These are phyloP conservation scores for Ranitomeya variabilis DNA, from an alignment of 2,113 vertebrate species.

Conservation along the genomic window DNA sequence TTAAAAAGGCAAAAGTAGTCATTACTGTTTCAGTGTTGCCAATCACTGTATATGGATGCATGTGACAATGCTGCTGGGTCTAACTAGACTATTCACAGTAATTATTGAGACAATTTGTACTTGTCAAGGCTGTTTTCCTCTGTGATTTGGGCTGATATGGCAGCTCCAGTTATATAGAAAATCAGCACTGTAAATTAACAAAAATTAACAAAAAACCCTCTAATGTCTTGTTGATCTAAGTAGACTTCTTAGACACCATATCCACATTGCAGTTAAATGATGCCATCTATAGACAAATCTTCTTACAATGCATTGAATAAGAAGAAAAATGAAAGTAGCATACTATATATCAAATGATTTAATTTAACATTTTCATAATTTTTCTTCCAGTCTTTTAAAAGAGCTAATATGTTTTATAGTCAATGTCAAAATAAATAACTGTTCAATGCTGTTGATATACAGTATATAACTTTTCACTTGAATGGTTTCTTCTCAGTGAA, in stretches of 20 bases:
- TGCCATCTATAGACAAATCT: not conserved
- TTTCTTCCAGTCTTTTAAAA: constrained; percentile 3
- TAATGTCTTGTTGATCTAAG: no score
- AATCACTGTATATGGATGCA: no score
- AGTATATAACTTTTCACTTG: not conserved
- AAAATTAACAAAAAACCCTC: no score
- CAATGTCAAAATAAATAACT: constrained; percentile 21
- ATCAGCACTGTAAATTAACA: no score
- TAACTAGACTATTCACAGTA: no score
- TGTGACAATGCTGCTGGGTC: no score
- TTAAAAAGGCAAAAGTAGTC: no score
- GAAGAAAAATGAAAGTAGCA: not conserved
- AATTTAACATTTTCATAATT: not conserved
- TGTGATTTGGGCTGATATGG: no score
- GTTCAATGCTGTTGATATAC: not conserved
- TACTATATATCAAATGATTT: not conserved
- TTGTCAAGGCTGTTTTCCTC: no score
- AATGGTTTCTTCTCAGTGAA: constrained; percentile 13
- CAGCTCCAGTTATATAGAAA: no score
- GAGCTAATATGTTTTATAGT: constrained; percentile 17
- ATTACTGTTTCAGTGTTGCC: no score
- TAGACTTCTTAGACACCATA: not conserved
- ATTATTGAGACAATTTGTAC: no score
- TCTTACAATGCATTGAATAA: not conserved
- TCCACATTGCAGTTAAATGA: not conserved